Conservation (phyloP, 2,797 vertebrate species). For the Pangasius sanitwongsei region DNA sequence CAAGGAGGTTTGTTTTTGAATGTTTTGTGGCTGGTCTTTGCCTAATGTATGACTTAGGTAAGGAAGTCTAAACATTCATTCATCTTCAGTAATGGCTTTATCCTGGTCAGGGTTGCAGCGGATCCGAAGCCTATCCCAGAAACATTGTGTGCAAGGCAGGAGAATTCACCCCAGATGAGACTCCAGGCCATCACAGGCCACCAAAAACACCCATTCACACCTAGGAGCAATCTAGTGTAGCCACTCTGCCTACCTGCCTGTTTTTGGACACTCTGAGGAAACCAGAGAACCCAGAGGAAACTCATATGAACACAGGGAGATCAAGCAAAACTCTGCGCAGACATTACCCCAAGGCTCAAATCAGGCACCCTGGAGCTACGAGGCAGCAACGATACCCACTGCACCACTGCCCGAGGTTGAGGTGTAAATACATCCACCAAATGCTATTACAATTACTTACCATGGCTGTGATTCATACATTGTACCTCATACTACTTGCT, state of each 20-base stretch:
- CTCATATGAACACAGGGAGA: background rate
- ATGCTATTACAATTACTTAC: background rate
- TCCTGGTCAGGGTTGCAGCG: background rate
- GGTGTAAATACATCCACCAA: background rate
- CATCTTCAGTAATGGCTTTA: background rate
- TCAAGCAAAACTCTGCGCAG: background rate
- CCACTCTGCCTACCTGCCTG: background rate
- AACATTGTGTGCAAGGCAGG: background rate
- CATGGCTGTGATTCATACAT: background rate
- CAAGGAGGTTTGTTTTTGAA: background rate
- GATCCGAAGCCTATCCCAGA: background rate
- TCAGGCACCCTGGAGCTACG: background rate
- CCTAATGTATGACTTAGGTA: background rate
- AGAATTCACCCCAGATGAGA: background rate
- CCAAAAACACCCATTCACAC: background rate
- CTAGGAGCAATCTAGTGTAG: background rate
- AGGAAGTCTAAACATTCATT: background rate
- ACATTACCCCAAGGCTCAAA: background rate
- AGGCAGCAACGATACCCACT: background rate
- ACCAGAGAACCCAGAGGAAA: background rate
- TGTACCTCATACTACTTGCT: background rate
- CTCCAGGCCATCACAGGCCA: background rate
- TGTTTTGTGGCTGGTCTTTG: background rate
- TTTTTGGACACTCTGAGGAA: background rate
- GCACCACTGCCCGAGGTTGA: background rate